phyloP scores from a whole-genome alignment of 2,113 vertebrate species.

The Pitta sordida region DNA sequence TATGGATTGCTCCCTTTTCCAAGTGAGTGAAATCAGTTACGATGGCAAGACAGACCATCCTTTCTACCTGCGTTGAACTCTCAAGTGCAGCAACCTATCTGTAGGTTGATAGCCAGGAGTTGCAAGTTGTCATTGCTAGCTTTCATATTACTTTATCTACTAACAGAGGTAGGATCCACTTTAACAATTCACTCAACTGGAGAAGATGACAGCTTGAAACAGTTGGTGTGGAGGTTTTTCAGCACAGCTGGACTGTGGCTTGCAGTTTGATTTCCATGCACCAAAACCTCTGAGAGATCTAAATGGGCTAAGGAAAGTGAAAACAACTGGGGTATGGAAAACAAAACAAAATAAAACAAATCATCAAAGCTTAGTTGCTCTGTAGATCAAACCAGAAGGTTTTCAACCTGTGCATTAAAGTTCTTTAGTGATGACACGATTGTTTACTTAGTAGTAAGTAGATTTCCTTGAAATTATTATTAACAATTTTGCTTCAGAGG shows the following conservation, averaged over 20 bases:
- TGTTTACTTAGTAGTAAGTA: not conserved
- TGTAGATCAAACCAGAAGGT: not conserved
- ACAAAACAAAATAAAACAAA: not conserved
- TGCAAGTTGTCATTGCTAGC: not conserved
- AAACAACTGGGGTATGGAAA: not conserved
- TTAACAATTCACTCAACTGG: not conserved
- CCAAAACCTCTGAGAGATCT: not conserved
- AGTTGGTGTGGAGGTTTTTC: not conserved
- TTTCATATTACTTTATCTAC: not conserved
- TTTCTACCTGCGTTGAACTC: not conserved
- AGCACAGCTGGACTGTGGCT: not conserved
- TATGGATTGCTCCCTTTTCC: not conserved
- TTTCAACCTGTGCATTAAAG: not conserved
- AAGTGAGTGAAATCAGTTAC: not conserved
- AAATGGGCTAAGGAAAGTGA: not conserved
- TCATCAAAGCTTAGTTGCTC: not conserved
- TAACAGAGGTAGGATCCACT: not conserved
- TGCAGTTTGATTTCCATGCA: not conserved
- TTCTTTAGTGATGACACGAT: not conserved
- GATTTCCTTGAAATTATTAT: not conserved
- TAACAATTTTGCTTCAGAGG: not conserved
- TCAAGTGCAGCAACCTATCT: not conserved
- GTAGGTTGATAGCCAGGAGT: not conserved
- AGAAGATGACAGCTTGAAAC: not conserved
- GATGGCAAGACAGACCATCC: not conserved